A percentile compares a stretch with the other conserved stretches of the same genome.
phyloP scores from a whole-genome alignment of 2,888 invertebrate species.

The Trichopria drosophilae region DNA sequence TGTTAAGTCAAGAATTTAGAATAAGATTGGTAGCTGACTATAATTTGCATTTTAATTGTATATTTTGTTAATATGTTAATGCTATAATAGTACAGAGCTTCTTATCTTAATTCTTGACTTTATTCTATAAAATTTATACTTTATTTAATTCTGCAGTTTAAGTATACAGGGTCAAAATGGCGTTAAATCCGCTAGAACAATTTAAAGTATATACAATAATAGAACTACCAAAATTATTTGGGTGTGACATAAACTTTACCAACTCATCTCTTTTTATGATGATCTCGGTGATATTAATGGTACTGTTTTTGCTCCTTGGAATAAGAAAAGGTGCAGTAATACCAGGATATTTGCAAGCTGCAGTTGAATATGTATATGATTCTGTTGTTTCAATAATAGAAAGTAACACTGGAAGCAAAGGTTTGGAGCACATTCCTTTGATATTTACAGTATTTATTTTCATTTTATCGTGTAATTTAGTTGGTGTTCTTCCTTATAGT shows the following conservation, averaged over 20 bases:
- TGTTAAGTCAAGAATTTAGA: constrained; percentile 19
- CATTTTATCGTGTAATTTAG: constrained; percentile 20
- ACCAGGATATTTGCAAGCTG: constrained; percentile 22
- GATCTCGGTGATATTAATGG: constrained; percentile 14
- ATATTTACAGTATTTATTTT: constrained; percentile 25
- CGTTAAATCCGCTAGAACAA: constrained; percentile 22
- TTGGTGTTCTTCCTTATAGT: constrained; percentile 21
- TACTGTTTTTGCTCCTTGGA: constrained; percentile 21
- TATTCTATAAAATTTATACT: constrained; percentile 22
- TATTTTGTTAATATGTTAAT: constrained; percentile 22
- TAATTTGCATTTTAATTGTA: constrained; percentile 20
- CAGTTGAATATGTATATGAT: constrained; percentile 24
- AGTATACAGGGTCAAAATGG: constrained; percentile 22
- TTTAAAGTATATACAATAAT: constrained; percentile 23
- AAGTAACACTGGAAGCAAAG: constrained; percentile 23
- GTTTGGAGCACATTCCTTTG: constrained; percentile 17
- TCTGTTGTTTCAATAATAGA: constrained; percentile 15
- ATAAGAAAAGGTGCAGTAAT: constrained; percentile 9
- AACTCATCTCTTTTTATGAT: constrained; percentile 20
- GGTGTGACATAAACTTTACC: constrained; percentile 19
- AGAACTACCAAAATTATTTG: constrained; percentile 16
- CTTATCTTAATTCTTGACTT: constrained; percentile 23
- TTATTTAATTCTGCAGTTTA: constrained; percentile 21
- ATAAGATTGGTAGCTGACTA: constrained; percentile 18
- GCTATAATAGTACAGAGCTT: constrained; percentile 17